Evolutionary conservation across 1,140 invertebrate species (phyloP), one percentile per base, ranked within the genome.

Genomic region (Drosophila triauraria): DNA sequence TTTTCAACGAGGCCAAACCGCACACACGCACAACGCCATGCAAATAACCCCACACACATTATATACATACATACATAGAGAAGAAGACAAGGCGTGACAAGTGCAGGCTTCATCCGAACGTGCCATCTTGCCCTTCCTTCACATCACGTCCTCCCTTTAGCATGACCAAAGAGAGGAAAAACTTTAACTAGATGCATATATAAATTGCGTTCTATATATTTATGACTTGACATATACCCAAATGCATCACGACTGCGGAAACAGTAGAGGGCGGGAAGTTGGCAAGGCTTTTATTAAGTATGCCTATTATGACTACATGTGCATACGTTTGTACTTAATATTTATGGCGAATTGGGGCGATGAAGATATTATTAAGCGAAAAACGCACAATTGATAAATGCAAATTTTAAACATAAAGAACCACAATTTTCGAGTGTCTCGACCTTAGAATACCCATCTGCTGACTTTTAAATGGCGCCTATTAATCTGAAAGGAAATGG

Each of bases 161-260:
- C 50, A 47, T 9, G 46, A 44, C 57, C 50, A 27, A 68, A 61
- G 51, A 71, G 59, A 35, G 67, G 74, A 78, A 64, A 47, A 69
- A 63, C 74, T 78, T 85, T 85, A 86, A 85, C 76, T 85, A 85
- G 82, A 85, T 85, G 82, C 82, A 85, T 67, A 82, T 76, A 85
- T 80, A 86, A 87, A 86, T 82, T 87, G 79, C 70, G 75, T 81
- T 87, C 83, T 82, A 86, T 82, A 86, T 86, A 86, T 86, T 86
- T 86, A 87, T 86, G 70, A 62, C 65, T 62, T 60, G 79, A 71
- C 79, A 79, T 82, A 82, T 86, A 75, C 81, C 75, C 69, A 82
- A 86, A 86, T 85, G 53, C 57, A 46, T 80, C 71, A 65, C 48
- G 72, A 67, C 68, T 38, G 51, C 50, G 35, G 12, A 47, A 47